Conservation (phyloP, 2,888 invertebrate genomes). For the Drosophila picticornis region DNA sequence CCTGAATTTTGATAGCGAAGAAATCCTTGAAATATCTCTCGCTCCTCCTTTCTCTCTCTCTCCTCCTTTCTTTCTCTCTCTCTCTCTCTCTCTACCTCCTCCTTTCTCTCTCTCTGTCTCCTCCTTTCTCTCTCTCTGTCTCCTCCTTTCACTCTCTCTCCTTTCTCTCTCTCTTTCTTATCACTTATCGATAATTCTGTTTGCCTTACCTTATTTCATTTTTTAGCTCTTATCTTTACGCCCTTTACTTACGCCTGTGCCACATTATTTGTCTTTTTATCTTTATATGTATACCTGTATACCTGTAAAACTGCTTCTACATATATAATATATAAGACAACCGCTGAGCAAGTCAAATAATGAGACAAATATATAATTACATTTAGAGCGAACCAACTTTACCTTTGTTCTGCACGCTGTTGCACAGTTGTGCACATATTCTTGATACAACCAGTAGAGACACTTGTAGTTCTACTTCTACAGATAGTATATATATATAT, state of each 20-base stretch:
- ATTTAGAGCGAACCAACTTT: slow-evolving; percentile 16
- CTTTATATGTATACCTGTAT: slow-evolving; percentile 4
- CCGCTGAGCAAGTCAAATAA: slow-evolving; percentile 37
- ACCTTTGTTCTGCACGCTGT: slow-evolving; percentile 12
- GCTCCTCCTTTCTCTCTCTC: no score
- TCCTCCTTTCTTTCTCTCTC: not conserved
- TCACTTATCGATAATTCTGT: slow-evolving; percentile 33
- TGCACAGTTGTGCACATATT: slow-evolving; percentile 29
- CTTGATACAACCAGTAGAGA: slow-evolving; percentile 13
- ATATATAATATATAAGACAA: slow-evolving; percentile 26
- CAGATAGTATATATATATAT: slow-evolving; percentile 7
- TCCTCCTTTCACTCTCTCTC: not conserved
- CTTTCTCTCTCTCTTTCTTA: not conserved
- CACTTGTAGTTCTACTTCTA: slow-evolving; percentile 20
- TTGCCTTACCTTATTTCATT: slow-evolving; percentile 13
- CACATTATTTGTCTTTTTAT: slow-evolving; percentile 28
- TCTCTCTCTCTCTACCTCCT: not conserved
- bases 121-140: not conserved
- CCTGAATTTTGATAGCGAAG: not conserved
- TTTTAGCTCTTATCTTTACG: slow-evolving; percentile 37
- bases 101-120: not conserved
- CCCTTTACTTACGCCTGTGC: slow-evolving; percentile 5
- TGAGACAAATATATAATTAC: slow-evolving; percentile 18
- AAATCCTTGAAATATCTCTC: not conserved
- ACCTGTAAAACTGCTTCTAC: slow-evolving; percentile 1